Conservation (phyloP, 92 coral and sea anemone species). For the Palythoa grandiflora region DNA sequence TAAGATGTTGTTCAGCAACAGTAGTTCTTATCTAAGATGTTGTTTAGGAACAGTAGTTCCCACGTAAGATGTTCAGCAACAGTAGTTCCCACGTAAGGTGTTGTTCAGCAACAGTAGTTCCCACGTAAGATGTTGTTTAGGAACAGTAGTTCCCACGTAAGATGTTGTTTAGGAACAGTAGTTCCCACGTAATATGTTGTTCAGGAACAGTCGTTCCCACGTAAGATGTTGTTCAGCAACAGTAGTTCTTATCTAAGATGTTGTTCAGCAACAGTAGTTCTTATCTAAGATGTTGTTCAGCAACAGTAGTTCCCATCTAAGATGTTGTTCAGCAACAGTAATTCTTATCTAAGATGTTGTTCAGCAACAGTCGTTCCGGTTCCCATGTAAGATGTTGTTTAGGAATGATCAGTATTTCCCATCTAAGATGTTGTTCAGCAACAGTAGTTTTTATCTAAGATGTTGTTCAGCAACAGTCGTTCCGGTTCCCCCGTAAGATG, state of each 20-base stretch:
- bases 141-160: neutral
- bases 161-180: neutral
- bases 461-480: neutral
- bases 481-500: too few species aligned
- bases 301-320: neutral
- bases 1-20: too few species aligned
- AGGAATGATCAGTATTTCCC: neutral
- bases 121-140: neutral
- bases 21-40: too few species aligned
- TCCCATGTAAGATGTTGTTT: neutral
- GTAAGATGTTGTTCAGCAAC: neutral
- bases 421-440: neutral
- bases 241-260: neutral
- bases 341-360: neutral
- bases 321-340: neutral
- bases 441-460: neutral
- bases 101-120: neutral
- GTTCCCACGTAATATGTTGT: neutral
- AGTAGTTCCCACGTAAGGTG: too few species aligned
- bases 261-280: conserved; percentile 46
- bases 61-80: neutral
- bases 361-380: neutral
- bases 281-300: conserved; percentile 61
- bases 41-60: too few species aligned
- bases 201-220: neutral